phyloP scores from a whole-genome alignment of 2,888 invertebrate species.

The Pyrrhosoma nymphula region DNA sequence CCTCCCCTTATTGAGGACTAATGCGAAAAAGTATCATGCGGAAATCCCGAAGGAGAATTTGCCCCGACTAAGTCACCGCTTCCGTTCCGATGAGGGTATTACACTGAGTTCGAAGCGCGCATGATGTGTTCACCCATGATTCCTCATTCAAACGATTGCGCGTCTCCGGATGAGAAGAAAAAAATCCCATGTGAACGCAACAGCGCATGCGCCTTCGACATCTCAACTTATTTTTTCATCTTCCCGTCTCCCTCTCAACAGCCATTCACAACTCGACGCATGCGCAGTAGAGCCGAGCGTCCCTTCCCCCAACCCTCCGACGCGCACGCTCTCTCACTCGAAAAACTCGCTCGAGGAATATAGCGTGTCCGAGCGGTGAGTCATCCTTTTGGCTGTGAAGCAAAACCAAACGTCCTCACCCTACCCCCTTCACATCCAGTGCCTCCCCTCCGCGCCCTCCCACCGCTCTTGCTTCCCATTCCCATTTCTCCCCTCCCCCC shows the following conservation, averaged over 20 bases:
- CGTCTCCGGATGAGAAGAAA: slow-evolving; percentile 45
- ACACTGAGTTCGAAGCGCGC: neutral
- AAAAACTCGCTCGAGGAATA: slow-evolving; percentile 57
- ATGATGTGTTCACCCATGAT: neutral
- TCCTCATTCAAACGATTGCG: slow-evolving; percentile 43
- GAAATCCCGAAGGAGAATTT: neutral
- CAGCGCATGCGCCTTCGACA: neutral
- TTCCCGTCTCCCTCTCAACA: neutral
- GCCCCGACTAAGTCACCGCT: neutral
- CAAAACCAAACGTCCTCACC: slow-evolving; percentile 53
- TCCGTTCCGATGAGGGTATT: neutral
- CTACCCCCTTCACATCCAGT: neutral
- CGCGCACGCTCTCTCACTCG: slow-evolving; percentile 61
- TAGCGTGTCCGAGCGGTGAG: slow-evolving; percentile 67
- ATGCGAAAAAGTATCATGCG: neutral
- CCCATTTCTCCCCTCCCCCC: neutral
- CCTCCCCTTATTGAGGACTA: neutral
- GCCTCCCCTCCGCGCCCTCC: neutral
- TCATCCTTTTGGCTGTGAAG: slow-evolving; percentile 59
- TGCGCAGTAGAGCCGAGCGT: neutral
- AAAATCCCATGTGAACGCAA: neutral
- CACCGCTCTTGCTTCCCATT: neutral
- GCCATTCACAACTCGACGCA: slow-evolving; percentile 41
- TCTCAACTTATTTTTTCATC: neutral
- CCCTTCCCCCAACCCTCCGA: neutral